Evolutionary conservation across 2,888 invertebrate genomes (phyloP).

Genomic region (Callimorpha dominula): DNA sequence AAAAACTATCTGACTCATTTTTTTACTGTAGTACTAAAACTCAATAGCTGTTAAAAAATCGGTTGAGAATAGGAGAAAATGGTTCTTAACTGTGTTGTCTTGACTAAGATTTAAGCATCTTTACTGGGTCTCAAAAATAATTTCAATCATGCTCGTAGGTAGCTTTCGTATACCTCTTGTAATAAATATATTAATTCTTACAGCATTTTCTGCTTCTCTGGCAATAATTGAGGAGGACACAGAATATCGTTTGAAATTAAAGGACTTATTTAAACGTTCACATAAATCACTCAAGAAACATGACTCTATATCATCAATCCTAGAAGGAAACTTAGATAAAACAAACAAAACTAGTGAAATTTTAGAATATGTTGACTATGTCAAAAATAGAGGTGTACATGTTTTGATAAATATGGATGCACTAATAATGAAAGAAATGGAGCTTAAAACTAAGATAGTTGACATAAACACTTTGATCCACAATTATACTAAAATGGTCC

Average conservation of each 20-base stretch:
- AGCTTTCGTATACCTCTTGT: no score
- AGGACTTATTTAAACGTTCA: slow-evolving; percentile 1
- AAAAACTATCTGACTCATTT: no score
- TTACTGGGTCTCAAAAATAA: no score
- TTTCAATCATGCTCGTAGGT: no score
- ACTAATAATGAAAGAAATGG: neutral
- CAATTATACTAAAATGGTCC: neutral
- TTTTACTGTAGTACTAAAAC: no score
- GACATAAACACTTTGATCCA: neutral
- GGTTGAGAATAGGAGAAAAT: no score
- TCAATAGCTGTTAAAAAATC: no score
- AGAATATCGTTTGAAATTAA: neutral
- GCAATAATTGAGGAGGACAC: neutral
- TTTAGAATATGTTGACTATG: slow-evolving; percentile 5
- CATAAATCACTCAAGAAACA: neutral
- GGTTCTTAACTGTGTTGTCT: no score
- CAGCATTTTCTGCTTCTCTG: neutral
- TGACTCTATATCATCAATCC: neutral
- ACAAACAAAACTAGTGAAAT: neutral
- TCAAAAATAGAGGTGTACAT: neutral
- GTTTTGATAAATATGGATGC: neutral
- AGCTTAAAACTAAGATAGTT: neutral
- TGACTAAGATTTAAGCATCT: no score
- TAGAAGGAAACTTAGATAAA: neutral
- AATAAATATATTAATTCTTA: neutral